Conservation (phyloP, 2,797 vertebrate genomes). For the Manis pentadactyla region DNA sequence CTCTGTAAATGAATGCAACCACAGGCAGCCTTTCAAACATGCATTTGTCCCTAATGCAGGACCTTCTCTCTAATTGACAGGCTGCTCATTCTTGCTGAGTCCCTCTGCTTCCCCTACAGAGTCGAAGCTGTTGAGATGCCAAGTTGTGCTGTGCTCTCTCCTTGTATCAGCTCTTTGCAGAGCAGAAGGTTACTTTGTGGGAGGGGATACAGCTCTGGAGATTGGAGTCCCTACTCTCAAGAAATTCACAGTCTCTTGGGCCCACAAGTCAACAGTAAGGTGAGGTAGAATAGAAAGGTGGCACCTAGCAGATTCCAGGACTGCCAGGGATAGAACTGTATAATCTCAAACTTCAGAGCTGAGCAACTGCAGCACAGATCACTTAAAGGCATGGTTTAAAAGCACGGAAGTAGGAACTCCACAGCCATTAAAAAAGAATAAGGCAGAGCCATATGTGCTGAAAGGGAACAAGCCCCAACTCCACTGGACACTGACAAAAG, state of each 20-base stretch:
- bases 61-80: background rate
- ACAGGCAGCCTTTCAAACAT: background rate
- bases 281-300: background rate
- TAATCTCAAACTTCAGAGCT: background rate
- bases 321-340: background rate
- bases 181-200: background rate
- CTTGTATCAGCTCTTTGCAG: background rate
- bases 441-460: too few species aligned
- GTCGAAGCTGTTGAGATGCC: too few species aligned
- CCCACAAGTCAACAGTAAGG: background rate
- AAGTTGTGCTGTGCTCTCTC: background rate
- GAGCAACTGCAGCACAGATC: background rate
- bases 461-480: too few species aligned
- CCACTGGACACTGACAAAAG: background rate
- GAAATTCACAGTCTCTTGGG: background rate
- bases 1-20: background rate
- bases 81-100: background rate
- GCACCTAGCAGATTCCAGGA: background rate
- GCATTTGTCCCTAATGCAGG: background rate
- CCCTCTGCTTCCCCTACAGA: background rate
- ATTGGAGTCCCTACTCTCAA: background rate
- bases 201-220: background rate
- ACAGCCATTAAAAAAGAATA: too few species aligned
- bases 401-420: background rate
- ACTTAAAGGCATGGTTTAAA: background rate